Conservation (phyloP, 2,113 vertebrate species). For the Pheucticus melanocephalus region DNA sequence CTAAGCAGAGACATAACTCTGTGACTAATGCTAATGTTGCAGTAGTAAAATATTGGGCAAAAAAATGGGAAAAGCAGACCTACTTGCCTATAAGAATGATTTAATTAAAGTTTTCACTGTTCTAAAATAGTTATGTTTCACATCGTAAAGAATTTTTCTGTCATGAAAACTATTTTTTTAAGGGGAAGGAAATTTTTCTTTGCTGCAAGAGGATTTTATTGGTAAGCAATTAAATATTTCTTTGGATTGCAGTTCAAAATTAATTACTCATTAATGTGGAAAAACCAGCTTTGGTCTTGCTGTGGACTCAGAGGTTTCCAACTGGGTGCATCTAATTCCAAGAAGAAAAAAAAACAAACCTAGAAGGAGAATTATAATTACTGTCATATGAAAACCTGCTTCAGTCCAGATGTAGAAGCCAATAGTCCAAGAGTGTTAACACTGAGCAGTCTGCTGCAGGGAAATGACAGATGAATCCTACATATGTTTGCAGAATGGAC, state of each 20-base stretch:
- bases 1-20: not conserved
- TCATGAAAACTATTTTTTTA: conserved; percentile 40
- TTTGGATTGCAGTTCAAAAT: conserved; percentile 44
- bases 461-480: conserved; percentile 35
- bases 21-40: conserved; percentile 33
- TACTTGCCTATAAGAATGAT: conserved; percentile 4
- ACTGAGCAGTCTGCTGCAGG: conserved; percentile 55
- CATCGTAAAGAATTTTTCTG: conserved; percentile 42
- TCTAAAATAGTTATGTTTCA: conserved; percentile 47
- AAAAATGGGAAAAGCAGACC: conserved; percentile 54
- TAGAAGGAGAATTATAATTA: conserved; percentile 45
- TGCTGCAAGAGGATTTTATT: conserved; percentile 36
- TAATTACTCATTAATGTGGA: conserved; percentile 50
- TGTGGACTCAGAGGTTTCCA: conserved; percentile 15
- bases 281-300: conserved; percentile 19
- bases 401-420: conserved; percentile 49
- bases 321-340: conserved; percentile 28
- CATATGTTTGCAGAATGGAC: conserved; percentile 57
- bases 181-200: conserved; percentile 5
- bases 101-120: conserved; percentile 59
- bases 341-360: not conserved
- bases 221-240: conserved; percentile 42
- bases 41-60: conserved; percentile 23
- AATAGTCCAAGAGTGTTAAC: conserved; percentile 48
- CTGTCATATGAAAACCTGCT: conserved; percentile 53